Conservation (phyloP, 2,888 invertebrate genomes). For the Stenchaetothrips biformis region DNA sequence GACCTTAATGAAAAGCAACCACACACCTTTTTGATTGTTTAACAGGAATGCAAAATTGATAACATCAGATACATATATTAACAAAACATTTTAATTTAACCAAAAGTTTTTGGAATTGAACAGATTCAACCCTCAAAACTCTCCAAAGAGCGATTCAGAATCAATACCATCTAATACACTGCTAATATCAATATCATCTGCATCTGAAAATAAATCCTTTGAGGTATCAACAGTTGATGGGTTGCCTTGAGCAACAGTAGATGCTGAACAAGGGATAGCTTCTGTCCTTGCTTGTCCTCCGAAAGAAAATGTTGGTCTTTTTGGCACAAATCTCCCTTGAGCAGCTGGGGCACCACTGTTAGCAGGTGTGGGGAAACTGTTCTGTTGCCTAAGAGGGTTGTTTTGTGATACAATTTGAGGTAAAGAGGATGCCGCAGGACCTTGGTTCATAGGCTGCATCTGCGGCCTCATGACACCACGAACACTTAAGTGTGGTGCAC, state of each 20-base stretch:
- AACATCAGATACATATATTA: conserved; percentile 8
- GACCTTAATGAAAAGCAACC: too few species aligned
- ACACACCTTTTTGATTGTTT: too few species aligned
- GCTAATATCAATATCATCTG: conserved; percentile 16
- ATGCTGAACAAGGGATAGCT: too few species aligned
- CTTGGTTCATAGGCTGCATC: too few species aligned
- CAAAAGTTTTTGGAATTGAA: not conserved
- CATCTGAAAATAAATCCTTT: conserved; percentile 7
- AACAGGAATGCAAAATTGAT: not conserved
- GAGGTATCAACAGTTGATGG: not conserved
- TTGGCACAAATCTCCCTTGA: not conserved
- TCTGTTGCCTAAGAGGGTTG: not conserved
- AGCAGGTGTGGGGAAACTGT: not conserved
- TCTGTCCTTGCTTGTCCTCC: not conserved
- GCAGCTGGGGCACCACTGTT: not conserved
- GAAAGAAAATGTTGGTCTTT: not conserved
- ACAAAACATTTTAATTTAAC: conserved; percentile 26
- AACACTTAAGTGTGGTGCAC: not conserved
- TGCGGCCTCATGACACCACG: not conserved
- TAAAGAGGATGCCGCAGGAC: not conserved
- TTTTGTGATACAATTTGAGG: not conserved
- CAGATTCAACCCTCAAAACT: conserved; percentile 32
- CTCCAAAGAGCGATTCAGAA: conserved; percentile 38
- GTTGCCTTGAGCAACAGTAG: not conserved
- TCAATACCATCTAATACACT: conserved; percentile 38